Evolutionary conservation across 2,888 invertebrate genomes (phyloP), one percentile per base, ranked within the genome.

Genomic region (Cryptus viduatorius): DNA sequence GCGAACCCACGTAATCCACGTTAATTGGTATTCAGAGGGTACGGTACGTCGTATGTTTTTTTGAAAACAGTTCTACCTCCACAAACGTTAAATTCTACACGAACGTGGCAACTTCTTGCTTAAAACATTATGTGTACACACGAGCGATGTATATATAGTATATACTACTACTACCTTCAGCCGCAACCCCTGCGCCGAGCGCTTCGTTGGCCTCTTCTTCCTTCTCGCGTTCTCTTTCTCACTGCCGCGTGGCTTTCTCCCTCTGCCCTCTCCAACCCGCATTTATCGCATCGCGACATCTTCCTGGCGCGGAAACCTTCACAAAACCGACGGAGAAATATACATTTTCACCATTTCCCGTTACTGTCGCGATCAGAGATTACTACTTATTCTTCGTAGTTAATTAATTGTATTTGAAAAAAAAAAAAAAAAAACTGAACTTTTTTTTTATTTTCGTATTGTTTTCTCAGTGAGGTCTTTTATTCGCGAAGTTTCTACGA

Each of bases 21-120:
- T 91, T 91, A 90, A 92, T 91, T 92, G 90, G 89, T 91, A 90
- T 91, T 91, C 90, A 90, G 87, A 88, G 87, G 89, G 85, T 81
- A 84, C 86, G 77, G 64, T 71, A 44, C 64, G 72, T 77, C 50
- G 73, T 88, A 86, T 89, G 85, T 89, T 88, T 89, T 88, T 88
- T 88, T 85, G 86, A 89, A 88, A 89, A 88, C 86, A 88, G 83
- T 84, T 86, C 84, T 82, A 84, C 85, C 82, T 77, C 44, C 42
- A 14, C 69, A n/a, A 64, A 46, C 76, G 29, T 29, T 59, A 19
- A 24, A 59, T 24, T 61, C 24, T 12, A 14, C 29, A 29, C 59
- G 5, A 61, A 24, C 29, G 29, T 29, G 42, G 59, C 14, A 29
- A 61, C 8, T 37, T 61, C 59, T 76, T 44, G 50, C 42, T 65